A percentile compares a stretch with the other conserved stretches of the same genome.
Conservation (phyloP, 1,140 invertebrate species). For the Cepaea nemoralis region DNA sequence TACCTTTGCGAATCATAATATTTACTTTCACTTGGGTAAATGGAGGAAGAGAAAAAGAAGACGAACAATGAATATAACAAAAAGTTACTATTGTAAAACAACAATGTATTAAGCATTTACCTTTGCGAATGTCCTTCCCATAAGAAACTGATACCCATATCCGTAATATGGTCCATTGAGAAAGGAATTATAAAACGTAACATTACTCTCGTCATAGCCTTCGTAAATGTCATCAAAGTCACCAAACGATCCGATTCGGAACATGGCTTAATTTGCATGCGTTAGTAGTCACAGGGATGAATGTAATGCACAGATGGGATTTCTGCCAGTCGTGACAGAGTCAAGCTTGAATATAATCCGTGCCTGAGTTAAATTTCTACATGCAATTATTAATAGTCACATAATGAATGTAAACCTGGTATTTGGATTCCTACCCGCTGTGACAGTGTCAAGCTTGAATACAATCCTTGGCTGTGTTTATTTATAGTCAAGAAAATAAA, state of each 20-base stretch:
- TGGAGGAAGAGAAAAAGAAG: too few relatives aligned
- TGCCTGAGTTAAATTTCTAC: not conserved
- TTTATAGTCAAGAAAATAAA: too few relatives aligned
- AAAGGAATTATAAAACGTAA: constrained; percentile 12
- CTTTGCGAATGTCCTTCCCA: constrained; percentile 33
- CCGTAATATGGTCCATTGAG: constrained; percentile 22
- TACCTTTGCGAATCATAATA: too few relatives aligned
- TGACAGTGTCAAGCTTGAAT: too few relatives aligned
- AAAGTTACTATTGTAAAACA: too few relatives aligned
- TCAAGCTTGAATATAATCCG: not conserved
- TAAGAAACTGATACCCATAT: constrained; percentile 21
- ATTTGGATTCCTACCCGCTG: not conserved
- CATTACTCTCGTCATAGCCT: not conserved
- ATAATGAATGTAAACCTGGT: not conserved
- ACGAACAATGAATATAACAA: too few relatives aligned
- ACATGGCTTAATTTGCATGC: not conserved
- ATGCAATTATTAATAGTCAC: not conserved
- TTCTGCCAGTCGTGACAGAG: not conserved
- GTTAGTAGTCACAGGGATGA: not conserved
- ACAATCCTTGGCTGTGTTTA: too few relatives aligned
- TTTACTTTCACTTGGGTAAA: too few relatives aligned
- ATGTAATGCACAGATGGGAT: not conserved
- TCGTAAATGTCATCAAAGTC: constrained; percentile 17
- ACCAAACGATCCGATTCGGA: constrained; percentile 3
- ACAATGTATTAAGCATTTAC: not conserved